Conservation (phyloP, 2,888 invertebrate genomes). For the Epistrophe grossulariae region DNA sequence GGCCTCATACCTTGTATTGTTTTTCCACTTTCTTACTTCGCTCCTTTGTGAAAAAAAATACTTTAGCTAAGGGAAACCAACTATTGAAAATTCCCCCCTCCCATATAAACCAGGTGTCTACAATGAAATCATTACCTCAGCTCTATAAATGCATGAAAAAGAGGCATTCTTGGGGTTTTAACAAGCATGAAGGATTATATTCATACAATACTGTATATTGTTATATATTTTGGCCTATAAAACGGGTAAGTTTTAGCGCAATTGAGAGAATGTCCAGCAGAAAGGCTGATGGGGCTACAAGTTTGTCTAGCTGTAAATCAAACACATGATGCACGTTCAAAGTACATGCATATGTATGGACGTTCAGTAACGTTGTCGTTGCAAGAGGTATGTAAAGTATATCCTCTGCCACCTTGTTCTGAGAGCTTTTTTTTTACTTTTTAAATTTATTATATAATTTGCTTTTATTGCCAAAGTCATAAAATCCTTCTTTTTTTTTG, state of each 20-base stretch:
- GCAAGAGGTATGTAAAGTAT: constrained; percentile 48
- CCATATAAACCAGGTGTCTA: constrained; percentile 55
- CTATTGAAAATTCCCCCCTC: constrained; percentile 1
- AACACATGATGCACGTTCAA: constrained; percentile 57
- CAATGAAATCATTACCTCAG: constrained; percentile 43
- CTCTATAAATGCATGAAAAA: constrained; percentile 31
- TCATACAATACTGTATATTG: not conserved
- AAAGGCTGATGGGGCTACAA: constrained; percentile 11
- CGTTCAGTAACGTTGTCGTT: constrained; percentile 11
- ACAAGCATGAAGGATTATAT: constrained; percentile 6
- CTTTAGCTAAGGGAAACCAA: not conserved
- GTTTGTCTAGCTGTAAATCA: constrained; percentile 38
- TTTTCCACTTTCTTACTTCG: not conserved
- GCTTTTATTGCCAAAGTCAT: constrained; percentile 69
- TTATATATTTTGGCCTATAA: constrained; percentile 11
- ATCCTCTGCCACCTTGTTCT: constrained; percentile 24
- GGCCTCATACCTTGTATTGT: not conserved
- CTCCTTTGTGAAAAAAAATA: not conserved
- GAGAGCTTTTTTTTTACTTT: constrained; percentile 51
- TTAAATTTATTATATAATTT: constrained; percentile 72
- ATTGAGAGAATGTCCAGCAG: constrained; percentile 38
- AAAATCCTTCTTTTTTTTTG: constrained; percentile 29
- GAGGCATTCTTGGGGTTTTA: constrained; percentile 13
- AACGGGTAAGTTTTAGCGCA: constrained; percentile 39
- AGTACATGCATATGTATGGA: not conserved